These are phyloP conservation scores for Apomyelois bistriatella DNA, from an alignment of 2,888 invertebrate species.

Conservation along the genomic window DNA sequence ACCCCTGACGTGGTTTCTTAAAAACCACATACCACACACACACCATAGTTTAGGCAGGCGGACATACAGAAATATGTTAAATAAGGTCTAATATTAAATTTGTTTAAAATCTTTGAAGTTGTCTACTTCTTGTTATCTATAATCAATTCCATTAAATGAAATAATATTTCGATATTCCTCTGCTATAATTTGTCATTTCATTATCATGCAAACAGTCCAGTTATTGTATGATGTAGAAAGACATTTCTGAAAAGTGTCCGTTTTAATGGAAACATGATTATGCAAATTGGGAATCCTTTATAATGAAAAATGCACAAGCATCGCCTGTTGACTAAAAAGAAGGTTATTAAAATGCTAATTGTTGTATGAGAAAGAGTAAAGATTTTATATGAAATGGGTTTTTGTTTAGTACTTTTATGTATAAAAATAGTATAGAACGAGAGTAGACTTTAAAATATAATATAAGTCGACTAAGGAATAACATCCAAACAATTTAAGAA, in stretches of 20 bases:
- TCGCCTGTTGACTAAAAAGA: slow-evolving; percentile 33
- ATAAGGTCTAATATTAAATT: too few species aligned
- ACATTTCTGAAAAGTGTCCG: slow-evolving; percentile 25
- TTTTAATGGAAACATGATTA: slow-evolving; percentile 36
- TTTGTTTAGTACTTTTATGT: slow-evolving; percentile 1
- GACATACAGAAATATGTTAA: too few species aligned
- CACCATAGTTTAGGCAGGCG: too few species aligned
- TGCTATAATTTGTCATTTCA: background rate
- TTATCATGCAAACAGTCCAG: slow-evolving; percentile 8
- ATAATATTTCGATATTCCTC: too few species aligned
- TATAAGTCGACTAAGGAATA: too few species aligned
- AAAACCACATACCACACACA: too few species aligned
- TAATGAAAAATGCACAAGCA: slow-evolving; percentile 44
- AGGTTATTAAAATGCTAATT: slow-evolving; percentile 46
- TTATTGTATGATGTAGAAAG: slow-evolving; percentile 11
- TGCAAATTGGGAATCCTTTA: slow-evolving; percentile 38
- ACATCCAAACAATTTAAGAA: too few species aligned
- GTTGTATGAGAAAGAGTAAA: slow-evolving; percentile 25
- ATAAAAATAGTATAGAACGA: background rate
- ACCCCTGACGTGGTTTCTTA: too few species aligned
- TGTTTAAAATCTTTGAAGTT: too few species aligned
- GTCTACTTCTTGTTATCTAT: too few species aligned
- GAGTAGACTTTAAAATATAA: too few species aligned
- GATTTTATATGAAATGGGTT: slow-evolving; percentile 27
- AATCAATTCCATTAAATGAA: too few species aligned